phyloP scores from a whole-genome alignment of 2,113 vertebrate species.

The Chamaea fasciata region DNA sequence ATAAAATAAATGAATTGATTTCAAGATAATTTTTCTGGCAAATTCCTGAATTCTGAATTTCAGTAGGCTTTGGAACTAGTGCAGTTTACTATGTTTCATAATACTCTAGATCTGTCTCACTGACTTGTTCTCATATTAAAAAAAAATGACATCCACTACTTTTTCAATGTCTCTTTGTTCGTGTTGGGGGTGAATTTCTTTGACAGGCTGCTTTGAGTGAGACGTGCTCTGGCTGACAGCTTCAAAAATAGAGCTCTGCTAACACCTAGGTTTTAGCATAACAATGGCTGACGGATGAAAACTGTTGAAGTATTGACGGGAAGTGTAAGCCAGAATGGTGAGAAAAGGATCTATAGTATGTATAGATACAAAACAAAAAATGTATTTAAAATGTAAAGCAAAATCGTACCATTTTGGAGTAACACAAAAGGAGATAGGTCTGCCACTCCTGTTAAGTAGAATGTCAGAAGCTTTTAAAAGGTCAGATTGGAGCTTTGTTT shows the following conservation, averaged over 20 bases:
- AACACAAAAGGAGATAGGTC: background rate
- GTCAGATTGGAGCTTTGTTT: background rate
- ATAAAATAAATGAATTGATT: background rate
- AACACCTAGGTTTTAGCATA: background rate
- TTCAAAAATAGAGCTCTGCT: background rate
- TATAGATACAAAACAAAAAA: background rate
- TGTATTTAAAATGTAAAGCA: background rate
- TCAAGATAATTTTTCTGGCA: background rate
- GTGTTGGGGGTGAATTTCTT: background rate
- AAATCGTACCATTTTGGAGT: background rate
- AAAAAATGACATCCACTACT: background rate
- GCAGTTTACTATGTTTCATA: background rate
- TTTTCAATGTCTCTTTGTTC: background rate
- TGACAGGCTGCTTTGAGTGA: background rate
- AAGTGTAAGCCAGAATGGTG: background rate
- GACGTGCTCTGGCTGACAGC: background rate
- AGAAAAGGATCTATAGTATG: background rate
- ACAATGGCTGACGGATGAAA: background rate
- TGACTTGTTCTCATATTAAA: background rate
- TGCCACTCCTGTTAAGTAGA: background rate
- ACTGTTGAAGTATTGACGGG: background rate
- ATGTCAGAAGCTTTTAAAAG: background rate
- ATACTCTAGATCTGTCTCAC: background rate
- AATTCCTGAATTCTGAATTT: background rate
- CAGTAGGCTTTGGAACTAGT: background rate